Evolutionary conservation across 2,797 vertebrate species (phyloP).

Genomic region (Clarias fuscus): DNA sequence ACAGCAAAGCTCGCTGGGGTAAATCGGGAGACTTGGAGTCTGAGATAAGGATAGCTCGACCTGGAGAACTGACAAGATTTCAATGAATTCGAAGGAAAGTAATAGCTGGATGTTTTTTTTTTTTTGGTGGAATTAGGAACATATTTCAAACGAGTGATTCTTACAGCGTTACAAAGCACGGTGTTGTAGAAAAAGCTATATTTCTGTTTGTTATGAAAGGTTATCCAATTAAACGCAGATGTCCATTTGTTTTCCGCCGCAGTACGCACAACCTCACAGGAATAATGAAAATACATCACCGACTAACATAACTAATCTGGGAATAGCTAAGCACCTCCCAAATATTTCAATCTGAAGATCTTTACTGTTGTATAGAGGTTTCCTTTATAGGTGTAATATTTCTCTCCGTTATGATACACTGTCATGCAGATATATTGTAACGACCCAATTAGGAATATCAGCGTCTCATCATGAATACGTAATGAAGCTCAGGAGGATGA

Average conservation of each 20-base stretch:
- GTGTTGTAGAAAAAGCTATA: too few species aligned
- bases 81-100: not conserved
- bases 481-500: not conserved
- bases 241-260: not conserved
- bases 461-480: not conserved
- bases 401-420: not conserved
- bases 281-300: not conserved
- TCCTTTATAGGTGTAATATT: not conserved
- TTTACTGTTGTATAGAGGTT: not conserved
- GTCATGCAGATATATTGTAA: not conserved
- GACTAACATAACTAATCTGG: not conserved
- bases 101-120: not conserved
- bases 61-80: not conserved
- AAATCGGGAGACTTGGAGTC: constrained; percentile 1
- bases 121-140: not conserved
- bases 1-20: constrained; percentile 10
- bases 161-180: too few species aligned
- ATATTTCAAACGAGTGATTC: too few species aligned
- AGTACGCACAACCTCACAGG: not conserved
- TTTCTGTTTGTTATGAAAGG: not conserved
- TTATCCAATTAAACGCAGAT: not conserved
- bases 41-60: constrained; percentile 2
- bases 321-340: not conserved
- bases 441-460: not conserved
- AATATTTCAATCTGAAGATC: not conserved